These are phyloP conservation scores for Tychaedon coryphoeus DNA, from an alignment of 2,113 vertebrate genomes.

Conservation along the genomic window DNA sequence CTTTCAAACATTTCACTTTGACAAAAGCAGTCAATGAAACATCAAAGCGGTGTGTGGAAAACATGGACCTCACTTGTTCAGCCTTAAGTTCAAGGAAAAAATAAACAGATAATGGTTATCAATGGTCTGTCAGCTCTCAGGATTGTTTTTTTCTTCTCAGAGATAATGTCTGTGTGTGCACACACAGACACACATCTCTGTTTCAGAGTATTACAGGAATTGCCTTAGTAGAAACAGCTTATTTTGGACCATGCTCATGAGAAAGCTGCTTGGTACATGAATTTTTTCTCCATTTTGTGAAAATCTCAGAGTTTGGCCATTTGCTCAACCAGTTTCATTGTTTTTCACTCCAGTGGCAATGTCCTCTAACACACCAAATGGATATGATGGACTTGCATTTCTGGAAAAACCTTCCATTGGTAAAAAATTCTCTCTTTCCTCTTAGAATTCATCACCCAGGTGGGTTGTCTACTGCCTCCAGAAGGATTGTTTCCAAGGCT, in stretches of 20 bases:
- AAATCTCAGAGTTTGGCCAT: not conserved
- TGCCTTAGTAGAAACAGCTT: not conserved
- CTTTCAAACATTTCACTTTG: slow-evolving; percentile 1
- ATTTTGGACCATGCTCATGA: not conserved
- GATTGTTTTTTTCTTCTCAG: not conserved
- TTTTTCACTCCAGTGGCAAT: not conserved
- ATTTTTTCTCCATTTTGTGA: not conserved
- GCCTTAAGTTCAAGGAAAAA: slow-evolving; percentile 35
- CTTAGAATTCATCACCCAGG: not conserved
- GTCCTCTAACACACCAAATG: not conserved
- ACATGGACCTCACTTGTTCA: not conserved
- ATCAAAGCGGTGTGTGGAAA: slow-evolving; percentile 7
- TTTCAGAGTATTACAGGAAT: not conserved
- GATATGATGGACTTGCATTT: not conserved
- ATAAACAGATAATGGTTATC: slow-evolving; percentile 14
- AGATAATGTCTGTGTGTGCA: not conserved
- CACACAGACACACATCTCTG: too few relatives aligned
- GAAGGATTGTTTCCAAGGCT: not conserved
- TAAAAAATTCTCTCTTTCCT: not conserved
- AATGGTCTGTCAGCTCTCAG: not conserved
- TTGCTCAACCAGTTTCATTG: not conserved
- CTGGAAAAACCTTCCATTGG: not conserved
- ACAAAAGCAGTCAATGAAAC: slow-evolving; percentile 42
- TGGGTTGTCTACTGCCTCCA: not conserved
- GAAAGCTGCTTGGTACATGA: not conserved